Evolutionary conservation across 2,113 vertebrate species (phyloP).

Genomic region (Probosciger aterrimus): DNA sequence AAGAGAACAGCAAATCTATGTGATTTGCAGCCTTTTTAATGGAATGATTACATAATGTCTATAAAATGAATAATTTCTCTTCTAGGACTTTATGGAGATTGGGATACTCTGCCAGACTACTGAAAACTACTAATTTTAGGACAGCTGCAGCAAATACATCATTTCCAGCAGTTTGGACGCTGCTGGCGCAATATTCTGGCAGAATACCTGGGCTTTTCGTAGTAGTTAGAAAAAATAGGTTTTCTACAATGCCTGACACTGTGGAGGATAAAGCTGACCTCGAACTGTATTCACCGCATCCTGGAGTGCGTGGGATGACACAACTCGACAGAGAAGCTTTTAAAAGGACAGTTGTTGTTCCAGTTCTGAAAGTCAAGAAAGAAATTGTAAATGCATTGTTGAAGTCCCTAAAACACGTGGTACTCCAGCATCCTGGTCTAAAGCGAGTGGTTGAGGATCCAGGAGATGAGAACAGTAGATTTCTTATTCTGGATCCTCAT

Average conservation of each 20-base stretch:
- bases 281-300: conserved; percentile 79
- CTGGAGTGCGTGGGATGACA: conserved; percentile 90
- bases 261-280: conserved; percentile 39
- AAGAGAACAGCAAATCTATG: conserved; percentile 39
- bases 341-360: conserved; percentile 81
- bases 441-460: conserved; percentile 86
- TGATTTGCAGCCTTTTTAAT: conserved; percentile 39
- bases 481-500: conserved; percentile 86
- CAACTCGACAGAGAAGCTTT: conserved; percentile 85
- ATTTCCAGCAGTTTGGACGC: conserved; percentile 27
- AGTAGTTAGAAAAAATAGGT: not conserved
- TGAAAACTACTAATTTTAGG: conserved; percentile 53
- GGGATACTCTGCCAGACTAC: conserved; percentile 58
- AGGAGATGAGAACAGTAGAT: conserved; percentile 66
- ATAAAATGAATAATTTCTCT: conserved; percentile 63
- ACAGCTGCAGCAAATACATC: conserved; percentile 46
- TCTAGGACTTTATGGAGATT: conserved; percentile 68
- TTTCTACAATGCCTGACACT: conserved; percentile 68
- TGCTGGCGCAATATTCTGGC: conserved; percentile 21
- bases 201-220: conserved; percentile 20
- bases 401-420: conserved; percentile 79
- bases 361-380: conserved; percentile 84
- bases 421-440: conserved; percentile 83
- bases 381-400: conserved; percentile 76
- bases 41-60: conserved; percentile 66